Percentiles rank a stretch among this genome's conserved stretches.
Conservation (phyloP, 2,113 vertebrate genomes). For the Lota lota region DNA sequence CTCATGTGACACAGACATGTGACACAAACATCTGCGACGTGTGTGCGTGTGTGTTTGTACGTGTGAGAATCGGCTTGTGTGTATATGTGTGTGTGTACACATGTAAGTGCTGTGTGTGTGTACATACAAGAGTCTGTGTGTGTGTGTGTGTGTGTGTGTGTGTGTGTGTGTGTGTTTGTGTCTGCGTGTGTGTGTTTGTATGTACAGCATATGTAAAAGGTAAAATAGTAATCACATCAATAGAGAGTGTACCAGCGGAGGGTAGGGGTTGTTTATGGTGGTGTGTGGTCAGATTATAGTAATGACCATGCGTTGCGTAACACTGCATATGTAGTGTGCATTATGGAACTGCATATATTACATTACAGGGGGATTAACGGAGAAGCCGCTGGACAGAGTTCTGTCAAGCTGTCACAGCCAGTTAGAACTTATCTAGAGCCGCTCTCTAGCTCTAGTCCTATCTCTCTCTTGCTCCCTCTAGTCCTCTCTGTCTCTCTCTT, state of each 20-base stretch:
- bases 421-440: constrained; percentile 16
- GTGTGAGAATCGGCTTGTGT: constrained; percentile 31
- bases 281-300: constrained; percentile 31
- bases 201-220: background rate
- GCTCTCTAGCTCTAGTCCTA: background rate
- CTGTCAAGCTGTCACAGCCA: constrained; percentile 27
- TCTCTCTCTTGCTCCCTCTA: background rate
- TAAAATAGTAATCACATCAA: constrained; percentile 10
- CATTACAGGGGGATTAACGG: constrained; percentile 41
- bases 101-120: constrained; percentile 7
- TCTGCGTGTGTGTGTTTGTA: too few species aligned
- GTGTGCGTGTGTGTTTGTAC: background rate
- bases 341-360: constrained; percentile 56
- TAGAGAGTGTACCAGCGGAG: background rate
- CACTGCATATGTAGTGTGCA: constrained; percentile 35
- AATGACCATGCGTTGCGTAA: constrained; percentile 47
- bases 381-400: constrained; percentile 14
- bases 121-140: constrained; percentile 4
- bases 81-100: constrained; percentile 26
- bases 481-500: background rate
- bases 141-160: constrained; percentile 29
- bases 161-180: constrained; percentile 20
- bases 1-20: too few species aligned
- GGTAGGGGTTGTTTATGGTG: too few species aligned
- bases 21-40: too few species aligned